phyloP scores from a whole-genome alignment of 2,797 vertebrate genomes.

The Periparus ater region DNA sequence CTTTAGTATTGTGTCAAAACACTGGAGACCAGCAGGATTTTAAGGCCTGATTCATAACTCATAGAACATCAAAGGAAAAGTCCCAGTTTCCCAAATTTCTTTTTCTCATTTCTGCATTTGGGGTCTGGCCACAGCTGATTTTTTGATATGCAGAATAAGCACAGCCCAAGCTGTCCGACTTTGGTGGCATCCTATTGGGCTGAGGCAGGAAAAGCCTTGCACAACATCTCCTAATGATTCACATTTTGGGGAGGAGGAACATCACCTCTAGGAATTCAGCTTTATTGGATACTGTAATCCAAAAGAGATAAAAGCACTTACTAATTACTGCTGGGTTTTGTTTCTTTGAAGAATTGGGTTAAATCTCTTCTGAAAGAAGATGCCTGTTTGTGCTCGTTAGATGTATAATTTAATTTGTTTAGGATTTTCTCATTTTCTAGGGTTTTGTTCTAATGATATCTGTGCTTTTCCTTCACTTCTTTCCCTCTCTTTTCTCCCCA shows the following conservation, averaged over 20 bases:
- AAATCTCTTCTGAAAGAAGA: conserved; percentile 53
- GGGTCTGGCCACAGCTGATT: background rate
- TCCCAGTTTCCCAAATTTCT: background rate
- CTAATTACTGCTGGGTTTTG: conserved; percentile 63
- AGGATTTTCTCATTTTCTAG: background rate
- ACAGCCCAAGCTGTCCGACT: background rate
- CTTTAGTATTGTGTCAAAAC: background rate
- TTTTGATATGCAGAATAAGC: background rate
- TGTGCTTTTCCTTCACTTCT: background rate
- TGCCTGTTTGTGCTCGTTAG: conserved; percentile 41
- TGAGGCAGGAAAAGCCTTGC: background rate
- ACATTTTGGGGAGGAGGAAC: conserved; percentile 26
- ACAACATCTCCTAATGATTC: conserved; percentile 8
- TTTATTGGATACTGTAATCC: conserved; percentile 36
- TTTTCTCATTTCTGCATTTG: background rate
- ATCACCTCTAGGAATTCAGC: conserved; percentile 60
- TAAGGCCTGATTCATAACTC: background rate
- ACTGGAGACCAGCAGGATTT: background rate
- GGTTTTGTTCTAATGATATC: conserved; percentile 10
- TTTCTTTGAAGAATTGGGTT: conserved; percentile 70
- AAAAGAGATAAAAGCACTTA: conserved; percentile 62
- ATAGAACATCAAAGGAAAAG: background rate
- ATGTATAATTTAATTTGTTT: conserved; percentile 71
- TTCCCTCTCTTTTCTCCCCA: background rate
- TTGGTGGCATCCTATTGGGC: background rate